Percentiles rank a stretch among this genome's conserved stretches.
phyloP scores from a whole-genome alignment of 2,888 invertebrate species.

The Craniophora ligustri region DNA sequence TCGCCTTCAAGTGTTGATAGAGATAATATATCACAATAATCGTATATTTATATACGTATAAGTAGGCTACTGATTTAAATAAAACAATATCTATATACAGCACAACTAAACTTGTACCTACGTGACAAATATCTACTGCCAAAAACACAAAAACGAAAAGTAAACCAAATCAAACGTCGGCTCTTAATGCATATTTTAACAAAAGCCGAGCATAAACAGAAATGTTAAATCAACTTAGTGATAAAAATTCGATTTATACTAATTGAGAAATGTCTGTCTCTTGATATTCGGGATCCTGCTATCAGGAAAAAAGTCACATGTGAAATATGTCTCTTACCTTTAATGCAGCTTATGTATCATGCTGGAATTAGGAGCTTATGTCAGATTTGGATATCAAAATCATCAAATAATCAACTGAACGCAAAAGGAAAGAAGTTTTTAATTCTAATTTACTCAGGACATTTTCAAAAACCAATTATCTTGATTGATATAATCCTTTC shows the following conservation, averaged over 20 bases:
- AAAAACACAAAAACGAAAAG: slow-evolving; percentile 3
- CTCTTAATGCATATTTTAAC: slow-evolving; percentile 56
- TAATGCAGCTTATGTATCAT: slow-evolving; percentile 33
- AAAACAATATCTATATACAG: no score
- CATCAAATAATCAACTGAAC: slow-evolving; percentile 16
- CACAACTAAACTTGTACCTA: no score
- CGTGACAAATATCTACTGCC: background rate
- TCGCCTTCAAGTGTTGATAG: slow-evolving; percentile 19
- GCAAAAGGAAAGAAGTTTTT: slow-evolving; percentile 20
- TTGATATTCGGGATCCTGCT: slow-evolving; percentile 26
- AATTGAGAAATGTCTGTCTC: slow-evolving; percentile 57
- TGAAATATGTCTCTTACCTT: slow-evolving; percentile 24
- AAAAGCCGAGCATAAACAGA: slow-evolving; percentile 56
- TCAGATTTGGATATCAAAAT: slow-evolving; percentile 35
- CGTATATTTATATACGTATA: background rate
- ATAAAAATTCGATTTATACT: slow-evolving; percentile 69
- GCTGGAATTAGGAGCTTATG: slow-evolving; percentile 26
- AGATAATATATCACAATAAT: slow-evolving; percentile 14
- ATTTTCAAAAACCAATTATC: slow-evolving; percentile 31
- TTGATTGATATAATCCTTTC: slow-evolving; percentile 21
- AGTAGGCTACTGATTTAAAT: no score
- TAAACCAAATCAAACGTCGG: slow-evolving; percentile 26
- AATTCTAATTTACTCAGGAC: slow-evolving; percentile 2
- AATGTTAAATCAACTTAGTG: slow-evolving; percentile 60
- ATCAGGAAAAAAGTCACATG: slow-evolving; percentile 32